Evolutionary conservation across 2,888 invertebrate genomes (phyloP), one percentile per base, ranked within the genome.

Genomic region (Neria commutata): DNA sequence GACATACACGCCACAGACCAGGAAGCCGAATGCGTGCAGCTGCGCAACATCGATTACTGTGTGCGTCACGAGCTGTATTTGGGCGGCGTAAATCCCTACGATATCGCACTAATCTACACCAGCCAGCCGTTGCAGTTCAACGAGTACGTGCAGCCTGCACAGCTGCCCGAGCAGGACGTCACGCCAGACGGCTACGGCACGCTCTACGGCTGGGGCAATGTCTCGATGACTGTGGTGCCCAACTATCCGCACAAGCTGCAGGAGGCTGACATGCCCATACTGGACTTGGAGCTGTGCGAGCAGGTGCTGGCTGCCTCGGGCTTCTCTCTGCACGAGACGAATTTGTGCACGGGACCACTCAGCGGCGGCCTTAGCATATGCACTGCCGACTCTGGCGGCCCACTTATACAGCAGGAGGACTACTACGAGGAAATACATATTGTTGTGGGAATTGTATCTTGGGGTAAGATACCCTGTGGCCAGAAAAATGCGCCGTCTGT

Each of bases 391-490:
- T 81, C 81, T 0, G 80, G 80, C 14, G 80, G 80, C 1, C 81
- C 80, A 1, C 60, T 80, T 5, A 72, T 81, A n/a, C 79, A 80
- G 59, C 66, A 74, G 11, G 60, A 71, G 10, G 60, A 67, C 3
- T 67, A 66, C 42, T 68, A 68, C 45, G 67, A 71, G n/a, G 67
- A 68, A 34, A 63, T 61, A 23, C 67, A 69, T 58, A 72, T 72
- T 1, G 74, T 75, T 66, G 75, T 84, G 55, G 85, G 85, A 61
- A 76, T 85, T 48, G 84, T 84, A 11, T 84, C 85, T 2, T 85
- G 85, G 84, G 85, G 84, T 14, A 66, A 74, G 54, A 75, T 78
- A 63, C 84, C 84, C 2, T 84, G 84, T 61, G 84, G 83, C 3
- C 70, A 72, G 29, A 69, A 69, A 33, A 79, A 80, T 52, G 71